Evolutionary conservation across 2,113 vertebrate genomes (phyloP).

Genomic region (Falcunculus frontatus): DNA sequence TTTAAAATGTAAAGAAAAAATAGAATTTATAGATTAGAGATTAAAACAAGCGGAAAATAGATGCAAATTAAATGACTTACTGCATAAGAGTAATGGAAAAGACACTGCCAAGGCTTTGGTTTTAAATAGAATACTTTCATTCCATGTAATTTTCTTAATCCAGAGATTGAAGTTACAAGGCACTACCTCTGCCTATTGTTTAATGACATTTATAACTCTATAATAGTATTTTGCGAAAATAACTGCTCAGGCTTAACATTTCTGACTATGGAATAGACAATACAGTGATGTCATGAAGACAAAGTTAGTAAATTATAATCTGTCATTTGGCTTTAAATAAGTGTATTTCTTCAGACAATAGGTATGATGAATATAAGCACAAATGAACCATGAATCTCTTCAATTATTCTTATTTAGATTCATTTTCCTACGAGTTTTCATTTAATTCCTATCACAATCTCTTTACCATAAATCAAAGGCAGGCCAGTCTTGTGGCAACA

Average conservation of each 20-base stretch:
- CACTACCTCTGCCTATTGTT: constrained; percentile 65
- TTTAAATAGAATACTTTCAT: constrained; percentile 57
- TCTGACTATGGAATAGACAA: constrained; percentile 71
- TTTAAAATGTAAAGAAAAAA: constrained; percentile 60
- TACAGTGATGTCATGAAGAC: constrained; percentile 64
- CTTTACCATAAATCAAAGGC: constrained; percentile 64
- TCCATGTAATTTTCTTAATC: constrained; percentile 54
- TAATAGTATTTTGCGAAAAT: constrained; percentile 70
- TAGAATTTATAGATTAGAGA: constrained; percentile 16
- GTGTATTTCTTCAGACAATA: constrained; percentile 69
- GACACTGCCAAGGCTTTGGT: constrained; percentile 20
- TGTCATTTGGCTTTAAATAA: constrained; percentile 71
- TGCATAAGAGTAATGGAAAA: not conserved
- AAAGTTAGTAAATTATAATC: constrained; percentile 71
- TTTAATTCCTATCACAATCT: constrained; percentile 67
- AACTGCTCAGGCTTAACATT: constrained; percentile 66
- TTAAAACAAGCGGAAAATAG: constrained; percentile 4
- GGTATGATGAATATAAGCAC: constrained; percentile 68
- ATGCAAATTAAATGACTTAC: constrained; percentile 37
- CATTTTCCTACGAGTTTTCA: constrained; percentile 71
- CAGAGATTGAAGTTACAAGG: constrained; percentile 63
- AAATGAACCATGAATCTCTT: constrained; percentile 76
- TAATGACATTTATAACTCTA: constrained; percentile 74
- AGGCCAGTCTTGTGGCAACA: constrained; percentile 59
- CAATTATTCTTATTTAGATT: constrained; percentile 77